Evolutionary conservation across 2,888 invertebrate genomes (phyloP), one percentile per base, ranked within the genome.

Genomic region (Agriopis aurantiaria): DNA sequence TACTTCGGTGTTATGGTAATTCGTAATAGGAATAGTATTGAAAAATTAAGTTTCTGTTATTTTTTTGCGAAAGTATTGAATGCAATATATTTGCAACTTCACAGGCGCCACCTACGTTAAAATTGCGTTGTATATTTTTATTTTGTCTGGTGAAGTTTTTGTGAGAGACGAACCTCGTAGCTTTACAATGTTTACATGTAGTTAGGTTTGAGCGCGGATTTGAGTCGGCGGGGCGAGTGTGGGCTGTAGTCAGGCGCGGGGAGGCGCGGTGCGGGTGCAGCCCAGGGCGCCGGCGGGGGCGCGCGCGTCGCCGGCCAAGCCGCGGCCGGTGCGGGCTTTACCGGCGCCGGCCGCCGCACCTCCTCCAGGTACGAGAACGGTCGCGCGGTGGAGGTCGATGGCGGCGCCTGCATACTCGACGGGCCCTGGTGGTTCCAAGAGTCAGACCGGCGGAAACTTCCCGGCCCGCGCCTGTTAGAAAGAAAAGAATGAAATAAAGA

Each of bases 171-270:
- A 23, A 23, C 17, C 17, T 23, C 17, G 17, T 23, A 23, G 17
- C 17, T 23, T 23, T 23, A 23, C 17, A 3, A 14, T 17, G 10
- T 17, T 14, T 51, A 12, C 23, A 8, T 4, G 8, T 52, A 52
- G 23, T 52, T 52, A 33, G 40, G 33, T 73, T 92, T 92, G 2
- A 92, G 80, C 0, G 89, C 91, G 2, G 92, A 90, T 72, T 92
- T 92, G n/a, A 92, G 86, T n/a, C 88, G 77, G 12, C 91, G 78
- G 0, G 84, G 82, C 3, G 82, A 75, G 0, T 79, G 79, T 0
- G 92, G 92, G 75, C 91, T 91, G 71, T 92, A 92, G 78, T 92
- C 92, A 0, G 92, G 92, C 0, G 82, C 87, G 0, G 92, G 92
- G 0, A 91, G 82, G 0, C 83, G 82, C 0, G 91, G 84, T 9